A percentile compares a stretch with the other conserved stretches of the same genome.
These are phyloP conservation scores for Ylistrum balloti DNA, from an alignment of 1,140 invertebrate genomes.

Conservation along the genomic window DNA sequence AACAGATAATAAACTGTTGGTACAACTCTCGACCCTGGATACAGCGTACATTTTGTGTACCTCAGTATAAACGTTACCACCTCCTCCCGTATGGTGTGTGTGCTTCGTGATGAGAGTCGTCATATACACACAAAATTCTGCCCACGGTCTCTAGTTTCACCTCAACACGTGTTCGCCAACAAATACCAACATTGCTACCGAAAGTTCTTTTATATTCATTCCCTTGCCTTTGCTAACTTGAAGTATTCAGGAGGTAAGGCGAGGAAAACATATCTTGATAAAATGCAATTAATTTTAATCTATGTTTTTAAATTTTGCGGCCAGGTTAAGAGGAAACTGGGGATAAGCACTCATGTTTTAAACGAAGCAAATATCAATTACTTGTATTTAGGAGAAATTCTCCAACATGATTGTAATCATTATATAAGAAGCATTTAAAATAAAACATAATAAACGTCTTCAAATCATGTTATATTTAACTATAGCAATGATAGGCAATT, in stretches of 20 bases:
- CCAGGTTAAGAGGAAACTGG: neutral
- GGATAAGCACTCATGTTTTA: too few relatives aligned
- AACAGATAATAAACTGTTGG: neutral
- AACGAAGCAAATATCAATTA: too few relatives aligned
- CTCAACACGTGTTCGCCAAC: conserved; percentile 21
- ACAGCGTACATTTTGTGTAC: conserved; percentile 24
- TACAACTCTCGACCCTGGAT: neutral
- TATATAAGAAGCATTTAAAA: too few relatives aligned
- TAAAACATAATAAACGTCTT: too few relatives aligned
- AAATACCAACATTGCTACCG: conserved; percentile 33
- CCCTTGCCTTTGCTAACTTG: neutral
- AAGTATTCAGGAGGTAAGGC: neutral
- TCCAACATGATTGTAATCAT: too few relatives aligned
- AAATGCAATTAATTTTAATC: neutral
- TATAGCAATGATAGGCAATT: too few relatives aligned
- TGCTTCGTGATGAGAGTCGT: conserved; percentile 27
- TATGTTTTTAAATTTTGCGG: neutral
- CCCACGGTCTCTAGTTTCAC: conserved; percentile 25
- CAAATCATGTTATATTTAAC: too few relatives aligned
- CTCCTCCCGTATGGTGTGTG: neutral
- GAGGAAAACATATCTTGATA: neutral
- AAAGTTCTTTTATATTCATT: neutral
- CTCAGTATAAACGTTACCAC: neutral
- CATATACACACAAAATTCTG: conserved; percentile 35
- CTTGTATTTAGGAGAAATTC: too few relatives aligned